Evolutionary conservation across 1,140 invertebrate species (phyloP), one percentile per base, ranked within the genome.

Genomic region (Drosophila seguyi): DNA sequence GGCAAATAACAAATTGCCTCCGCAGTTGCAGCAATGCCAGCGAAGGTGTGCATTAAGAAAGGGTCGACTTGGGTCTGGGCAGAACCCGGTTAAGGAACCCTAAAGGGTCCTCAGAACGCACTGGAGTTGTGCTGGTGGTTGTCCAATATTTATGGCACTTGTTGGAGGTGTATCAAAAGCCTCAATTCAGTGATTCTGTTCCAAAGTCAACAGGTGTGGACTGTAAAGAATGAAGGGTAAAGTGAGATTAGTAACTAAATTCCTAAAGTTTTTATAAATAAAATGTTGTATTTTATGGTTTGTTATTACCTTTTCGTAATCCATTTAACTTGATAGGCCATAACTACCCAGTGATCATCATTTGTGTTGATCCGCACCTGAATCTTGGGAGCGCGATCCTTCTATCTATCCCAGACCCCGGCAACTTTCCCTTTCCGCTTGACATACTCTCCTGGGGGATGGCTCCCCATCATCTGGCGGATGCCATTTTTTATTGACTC

Each of bases 401-500:
- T 60, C 63, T 29, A n/a, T 39, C 63, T 38, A 22, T 39, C 6
- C 11, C 27, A 29, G 22, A 18, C n/a, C n/a, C 16, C 4, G 13
- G 20, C 11, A 68, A 85, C 82, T 85, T 86, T 86, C 83, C 75
- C 75, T 83, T 88, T 88, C 73, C 61, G 42, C 67, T 75, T 74
- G 82, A 87, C 75, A 82, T 48, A 67, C 56, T 38, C 56, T 38
- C 41, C 62, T 36, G 48, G 44, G 48, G 39, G 81, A 56, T 74
- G 81, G 63, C 74, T 77, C 48, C 58, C 47, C 55, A 58, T 67
- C 59, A 77, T 65, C 47, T 63, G 27, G 47, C 38, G 48, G 36
- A 63, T 85, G 78, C 77, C 66, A 82, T 76, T 88, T 88, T 84
- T 81, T 87, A 84, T 80, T 84, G 85, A 52, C 80, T 84, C 72